These are phyloP conservation scores for Leptobrachium ailaonicum DNA, from an alignment of 2,113 vertebrate genomes.

Conservation along the genomic window DNA sequence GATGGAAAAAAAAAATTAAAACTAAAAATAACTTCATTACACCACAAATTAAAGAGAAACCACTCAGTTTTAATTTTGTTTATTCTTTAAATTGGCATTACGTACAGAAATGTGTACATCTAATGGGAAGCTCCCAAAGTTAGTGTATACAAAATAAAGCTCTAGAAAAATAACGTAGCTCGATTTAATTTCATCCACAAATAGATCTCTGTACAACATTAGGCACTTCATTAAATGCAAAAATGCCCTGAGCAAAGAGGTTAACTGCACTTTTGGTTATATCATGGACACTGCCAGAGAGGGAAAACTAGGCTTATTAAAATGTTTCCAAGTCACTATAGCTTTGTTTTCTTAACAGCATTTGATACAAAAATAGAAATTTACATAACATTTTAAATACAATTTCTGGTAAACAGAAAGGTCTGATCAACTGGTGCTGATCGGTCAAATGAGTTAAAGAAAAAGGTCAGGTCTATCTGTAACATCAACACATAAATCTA, in stretches of 20 bases:
- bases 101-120: no score
- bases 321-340: no score
- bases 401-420: neutral
- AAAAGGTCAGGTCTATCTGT: no score
- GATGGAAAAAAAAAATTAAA: no score
- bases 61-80: no score
- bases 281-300: neutral
- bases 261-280: neutral
- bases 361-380: neutral
- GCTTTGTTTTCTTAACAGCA: neutral
- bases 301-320: neutral
- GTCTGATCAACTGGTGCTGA: no score
- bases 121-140: no score
- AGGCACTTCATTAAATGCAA: constrained; percentile 17
- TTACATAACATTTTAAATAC: constrained; percentile 1
- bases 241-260: constrained; percentile 18
- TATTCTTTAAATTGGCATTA: no score
- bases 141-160: neutral
- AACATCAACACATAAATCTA: no score
- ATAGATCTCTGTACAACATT: neutral
- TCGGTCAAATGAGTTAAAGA: no score
- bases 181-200: constrained; percentile 32
- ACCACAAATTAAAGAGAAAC: no score
- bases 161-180: constrained; percentile 8
- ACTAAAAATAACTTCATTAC: no score